These are phyloP conservation scores for Vesta saturnalis DNA, from an alignment of 2,888 invertebrate species.

Conservation along the genomic window DNA sequence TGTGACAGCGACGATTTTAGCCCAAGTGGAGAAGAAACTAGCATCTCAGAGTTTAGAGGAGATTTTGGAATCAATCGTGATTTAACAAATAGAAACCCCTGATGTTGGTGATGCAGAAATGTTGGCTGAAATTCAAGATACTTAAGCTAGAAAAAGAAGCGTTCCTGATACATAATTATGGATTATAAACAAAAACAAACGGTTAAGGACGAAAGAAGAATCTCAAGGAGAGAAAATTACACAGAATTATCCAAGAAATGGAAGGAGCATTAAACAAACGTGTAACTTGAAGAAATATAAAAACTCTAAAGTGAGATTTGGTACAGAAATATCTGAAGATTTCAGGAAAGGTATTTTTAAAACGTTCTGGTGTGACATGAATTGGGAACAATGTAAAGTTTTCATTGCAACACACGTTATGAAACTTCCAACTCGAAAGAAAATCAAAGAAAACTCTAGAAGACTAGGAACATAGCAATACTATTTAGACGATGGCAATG, in stretches of 20 bases:
- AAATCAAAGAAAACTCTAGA: slow-evolving; percentile 12
- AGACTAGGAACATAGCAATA: background rate
- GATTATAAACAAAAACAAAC: background rate
- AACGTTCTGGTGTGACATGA: background rate
- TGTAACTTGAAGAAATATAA: background rate
- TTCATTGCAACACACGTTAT: background rate
- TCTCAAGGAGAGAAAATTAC: background rate
- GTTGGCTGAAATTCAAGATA: no score
- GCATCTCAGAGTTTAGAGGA: no score
- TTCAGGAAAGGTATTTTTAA: slow-evolving; percentile 1
- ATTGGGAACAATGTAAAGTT: slow-evolving; percentile 11
- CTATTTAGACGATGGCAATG: slow-evolving; percentile 23
- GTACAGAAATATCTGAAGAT: slow-evolving; percentile 5
- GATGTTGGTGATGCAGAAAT: no score
- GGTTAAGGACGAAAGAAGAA: background rate
- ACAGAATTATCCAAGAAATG: background rate
- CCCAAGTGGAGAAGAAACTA: no score
- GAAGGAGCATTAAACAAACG: slow-evolving; percentile 5
- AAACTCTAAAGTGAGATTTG: slow-evolving; percentile 16
- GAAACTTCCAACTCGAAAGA: slow-evolving; percentile 2
- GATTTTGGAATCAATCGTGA: no score
- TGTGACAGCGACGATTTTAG: no score
- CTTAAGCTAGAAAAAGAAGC: no score
- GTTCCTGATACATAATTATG: no score
- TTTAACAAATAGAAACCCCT: no score